Evolutionary conservation across 2,888 invertebrate genomes (phyloP).

Genomic region (Chloroclysta siterata): DNA sequence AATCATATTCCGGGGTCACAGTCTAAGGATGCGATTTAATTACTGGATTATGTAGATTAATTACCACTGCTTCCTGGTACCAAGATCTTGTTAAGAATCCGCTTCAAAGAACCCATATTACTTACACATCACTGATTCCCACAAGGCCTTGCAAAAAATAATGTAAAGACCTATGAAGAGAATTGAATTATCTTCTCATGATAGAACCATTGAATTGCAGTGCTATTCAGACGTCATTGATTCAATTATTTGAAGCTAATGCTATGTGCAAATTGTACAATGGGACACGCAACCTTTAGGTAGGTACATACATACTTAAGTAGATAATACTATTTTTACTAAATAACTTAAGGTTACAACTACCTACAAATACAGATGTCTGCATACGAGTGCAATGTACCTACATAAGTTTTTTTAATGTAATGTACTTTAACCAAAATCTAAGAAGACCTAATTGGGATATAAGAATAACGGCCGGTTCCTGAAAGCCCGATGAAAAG

Average conservation of each 20-base stretch:
- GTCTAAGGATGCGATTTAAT: not conserved
- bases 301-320: too few species aligned
- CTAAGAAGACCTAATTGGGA: too few species aligned
- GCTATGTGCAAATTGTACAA: too few species aligned
- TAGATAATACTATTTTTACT: not conserved
- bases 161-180: not conserved
- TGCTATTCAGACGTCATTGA: not conserved
- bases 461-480: too few species aligned
- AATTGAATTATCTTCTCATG: not conserved
- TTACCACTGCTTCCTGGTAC: slow-evolving; percentile 1
- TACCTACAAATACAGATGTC: not conserved
- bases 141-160: slow-evolving; percentile 10
- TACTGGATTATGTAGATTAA: slow-evolving; percentile 9
- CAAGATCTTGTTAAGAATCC: slow-evolving; percentile 3
- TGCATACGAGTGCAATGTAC: too few species aligned
- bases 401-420: too few species aligned
- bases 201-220: not conserved
- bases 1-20: not conserved
- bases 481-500: too few species aligned
- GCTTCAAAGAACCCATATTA: slow-evolving; percentile 1
- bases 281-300: not conserved
- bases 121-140: slow-evolving; percentile 9
- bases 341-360: not conserved
- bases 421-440: too few species aligned
- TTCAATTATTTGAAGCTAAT: not conserved